These are phyloP conservation scores for Leucophora obtusa DNA, from an alignment of 2,888 invertebrate genomes.

Conservation along the genomic window DNA sequence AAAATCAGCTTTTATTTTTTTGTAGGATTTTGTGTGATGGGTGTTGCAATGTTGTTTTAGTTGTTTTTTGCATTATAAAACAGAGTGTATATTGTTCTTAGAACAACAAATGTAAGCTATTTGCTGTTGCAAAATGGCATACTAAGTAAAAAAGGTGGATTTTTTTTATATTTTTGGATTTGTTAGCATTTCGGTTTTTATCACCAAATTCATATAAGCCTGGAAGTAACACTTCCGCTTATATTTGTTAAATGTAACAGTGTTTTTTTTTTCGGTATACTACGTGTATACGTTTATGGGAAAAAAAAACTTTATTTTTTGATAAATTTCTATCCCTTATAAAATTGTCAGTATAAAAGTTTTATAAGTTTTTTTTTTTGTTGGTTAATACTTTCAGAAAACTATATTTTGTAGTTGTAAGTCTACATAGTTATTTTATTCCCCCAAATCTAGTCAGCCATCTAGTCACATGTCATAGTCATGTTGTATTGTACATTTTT, in stretches of 20 bases:
- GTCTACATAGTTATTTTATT: constrained; percentile 6
- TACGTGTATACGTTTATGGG: background rate
- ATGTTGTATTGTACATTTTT: constrained; percentile 6
- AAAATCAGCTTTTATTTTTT: constrained; percentile 32
- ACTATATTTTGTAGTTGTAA: constrained; percentile 11
- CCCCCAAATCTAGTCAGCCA: constrained; percentile 3
- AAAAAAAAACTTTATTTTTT: constrained; percentile 3
- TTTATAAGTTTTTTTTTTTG: background rate
- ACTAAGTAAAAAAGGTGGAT: background rate
- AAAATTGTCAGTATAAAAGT: constrained; percentile 7
- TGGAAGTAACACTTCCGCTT: constrained; percentile 9
- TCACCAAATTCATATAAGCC: constrained; percentile 3
- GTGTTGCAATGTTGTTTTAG: background rate
- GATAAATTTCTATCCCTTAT: background rate
- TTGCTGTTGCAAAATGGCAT: constrained; percentile 17
- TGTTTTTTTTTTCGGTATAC: background rate
- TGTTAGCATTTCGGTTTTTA: background rate
- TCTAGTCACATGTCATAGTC: constrained; percentile 26
- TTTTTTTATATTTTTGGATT: background rate
- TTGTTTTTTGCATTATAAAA: background rate
- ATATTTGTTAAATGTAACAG: constrained; percentile 16
- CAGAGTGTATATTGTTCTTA: background rate
- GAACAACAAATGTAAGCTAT: constrained; percentile 13
- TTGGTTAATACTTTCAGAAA: background rate
- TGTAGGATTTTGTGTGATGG: background rate